phyloP scores from a whole-genome alignment of 2,797 vertebrate genomes.

The Ctenochaetus hawaiiensis region DNA sequence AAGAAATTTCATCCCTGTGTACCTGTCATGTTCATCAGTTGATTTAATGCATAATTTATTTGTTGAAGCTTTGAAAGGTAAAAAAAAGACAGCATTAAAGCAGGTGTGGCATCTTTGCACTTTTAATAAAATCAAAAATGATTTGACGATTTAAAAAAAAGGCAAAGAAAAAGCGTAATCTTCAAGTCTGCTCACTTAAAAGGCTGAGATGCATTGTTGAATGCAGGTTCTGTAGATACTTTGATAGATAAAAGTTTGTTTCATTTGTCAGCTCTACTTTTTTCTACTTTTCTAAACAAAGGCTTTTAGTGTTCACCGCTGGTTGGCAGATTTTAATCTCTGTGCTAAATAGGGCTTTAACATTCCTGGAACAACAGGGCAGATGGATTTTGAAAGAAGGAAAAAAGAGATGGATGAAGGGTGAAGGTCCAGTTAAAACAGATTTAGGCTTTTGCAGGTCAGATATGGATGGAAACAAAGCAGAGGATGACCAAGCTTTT shows the following conservation, averaged over 20 bases:
- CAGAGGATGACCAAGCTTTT: neutral
- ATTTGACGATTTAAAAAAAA: slow-evolving; percentile 10
- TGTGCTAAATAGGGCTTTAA: slow-evolving; percentile 76
- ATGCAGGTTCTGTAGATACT: slow-evolving; percentile 45
- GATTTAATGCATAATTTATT: neutral
- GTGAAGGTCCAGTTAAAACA: slow-evolving; percentile 24
- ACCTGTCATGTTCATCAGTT: neutral
- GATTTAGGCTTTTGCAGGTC: slow-evolving; percentile 51
- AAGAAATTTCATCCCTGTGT: neutral
- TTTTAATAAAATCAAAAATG: slow-evolving; percentile 19
- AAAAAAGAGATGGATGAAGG: neutral
- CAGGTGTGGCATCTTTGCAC: slow-evolving; percentile 21
- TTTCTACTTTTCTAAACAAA: slow-evolving; percentile 73
- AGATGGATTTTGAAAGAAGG: slow-evolving; percentile 36
- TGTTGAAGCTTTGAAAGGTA: neutral
- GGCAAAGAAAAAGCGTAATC: neutral
- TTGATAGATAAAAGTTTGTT: slow-evolving; percentile 18
- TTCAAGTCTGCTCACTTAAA: neutral
- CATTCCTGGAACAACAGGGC: slow-evolving; percentile 78
- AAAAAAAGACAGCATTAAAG: neutral
- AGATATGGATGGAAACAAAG: slow-evolving; percentile 9
- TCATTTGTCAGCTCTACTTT: slow-evolving; percentile 32
- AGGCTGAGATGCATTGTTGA: slow-evolving; percentile 20
- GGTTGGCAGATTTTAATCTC: slow-evolving; percentile 53
- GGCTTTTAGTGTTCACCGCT: slow-evolving; percentile 50